phyloP scores from a whole-genome alignment of 2,797 vertebrate genomes.

The Pygocentrus nattereri region DNA sequence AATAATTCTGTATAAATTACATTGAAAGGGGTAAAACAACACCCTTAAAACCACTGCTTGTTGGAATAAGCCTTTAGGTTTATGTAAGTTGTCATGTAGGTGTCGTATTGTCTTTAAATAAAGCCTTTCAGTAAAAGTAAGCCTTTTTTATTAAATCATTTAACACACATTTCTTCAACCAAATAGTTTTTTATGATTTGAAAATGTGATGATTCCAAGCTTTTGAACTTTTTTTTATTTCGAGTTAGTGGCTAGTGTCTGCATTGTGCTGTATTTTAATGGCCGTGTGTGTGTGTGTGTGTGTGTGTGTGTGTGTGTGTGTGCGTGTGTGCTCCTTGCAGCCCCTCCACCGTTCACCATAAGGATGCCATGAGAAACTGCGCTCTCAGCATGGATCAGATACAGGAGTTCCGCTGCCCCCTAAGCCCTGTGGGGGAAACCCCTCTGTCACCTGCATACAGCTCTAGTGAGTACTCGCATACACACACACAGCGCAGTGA shows the following conservation, averaged over 20 bases:
- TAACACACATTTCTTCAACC: too few relatives aligned
- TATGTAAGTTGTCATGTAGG: too few relatives aligned
- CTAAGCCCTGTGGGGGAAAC: slow-evolving; percentile 91
- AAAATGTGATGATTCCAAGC: neutral
- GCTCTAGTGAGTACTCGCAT: slow-evolving; percentile 83
- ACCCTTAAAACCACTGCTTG: too few relatives aligned
- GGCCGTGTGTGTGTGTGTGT: slow-evolving; percentile 39
- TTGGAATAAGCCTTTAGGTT: too few relatives aligned
- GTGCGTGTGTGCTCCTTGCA: slow-evolving; percentile 65
- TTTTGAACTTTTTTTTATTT: too few relatives aligned
- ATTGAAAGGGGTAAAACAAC: too few relatives aligned
- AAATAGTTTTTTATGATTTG: too few relatives aligned
- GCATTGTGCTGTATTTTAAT: slow-evolving; percentile 26
- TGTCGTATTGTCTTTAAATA: too few relatives aligned
- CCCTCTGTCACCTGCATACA: slow-evolving; percentile 89
- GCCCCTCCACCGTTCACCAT: slow-evolving; percentile 89
- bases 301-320: slow-evolving; percentile 43
- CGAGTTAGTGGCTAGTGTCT: neutral
- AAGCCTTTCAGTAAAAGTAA: too few relatives aligned
- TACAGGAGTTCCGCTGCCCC: slow-evolving; percentile 92
- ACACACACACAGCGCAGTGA: slow-evolving; percentile 11
- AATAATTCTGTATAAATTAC: too few relatives aligned
- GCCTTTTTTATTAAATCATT: too few relatives aligned
- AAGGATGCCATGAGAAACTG: slow-evolving; percentile 96
- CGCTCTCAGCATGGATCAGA: slow-evolving; percentile 97